Conservation (phyloP, 2,113 vertebrate genomes). For the Aviceda subcristata region DNA sequence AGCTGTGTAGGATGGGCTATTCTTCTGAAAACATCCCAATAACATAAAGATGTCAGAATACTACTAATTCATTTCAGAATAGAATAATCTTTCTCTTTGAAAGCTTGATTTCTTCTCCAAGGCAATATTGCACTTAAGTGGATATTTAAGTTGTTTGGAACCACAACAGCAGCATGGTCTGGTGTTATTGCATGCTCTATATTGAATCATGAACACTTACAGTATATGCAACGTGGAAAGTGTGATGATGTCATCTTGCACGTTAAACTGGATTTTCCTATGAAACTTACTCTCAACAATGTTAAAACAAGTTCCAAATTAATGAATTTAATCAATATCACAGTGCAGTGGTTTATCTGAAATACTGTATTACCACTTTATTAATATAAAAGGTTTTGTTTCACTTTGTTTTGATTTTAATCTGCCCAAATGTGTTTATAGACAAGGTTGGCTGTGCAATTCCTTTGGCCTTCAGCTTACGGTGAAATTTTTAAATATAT, state of each 20-base stretch:
- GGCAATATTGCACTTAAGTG: background rate
- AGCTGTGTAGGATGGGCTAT: background rate
- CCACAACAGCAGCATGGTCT: background rate
- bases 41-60: background rate
- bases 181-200: background rate
- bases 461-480: background rate
- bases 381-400: background rate
- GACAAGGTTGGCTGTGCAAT: background rate
- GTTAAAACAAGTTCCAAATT: background rate
- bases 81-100: background rate
- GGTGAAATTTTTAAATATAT: background rate
- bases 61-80: background rate
- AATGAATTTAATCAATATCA: background rate
- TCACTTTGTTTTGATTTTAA: background rate
- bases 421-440: background rate
- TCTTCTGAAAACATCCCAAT: slow-evolving; percentile 3
- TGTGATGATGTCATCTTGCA: background rate
- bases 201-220: background rate
- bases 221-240: background rate
- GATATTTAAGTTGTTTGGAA: background rate
- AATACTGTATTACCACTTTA: background rate
- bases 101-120: slow-evolving; percentile 5
- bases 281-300: background rate
- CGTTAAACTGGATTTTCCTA: background rate
- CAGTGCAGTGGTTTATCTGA: background rate